A percentile compares a stretch with the other conserved stretches of the same genome.
Evolutionary conservation across 2,797 vertebrate genomes (phyloP).

Genomic region (Falco cherrug): DNA sequence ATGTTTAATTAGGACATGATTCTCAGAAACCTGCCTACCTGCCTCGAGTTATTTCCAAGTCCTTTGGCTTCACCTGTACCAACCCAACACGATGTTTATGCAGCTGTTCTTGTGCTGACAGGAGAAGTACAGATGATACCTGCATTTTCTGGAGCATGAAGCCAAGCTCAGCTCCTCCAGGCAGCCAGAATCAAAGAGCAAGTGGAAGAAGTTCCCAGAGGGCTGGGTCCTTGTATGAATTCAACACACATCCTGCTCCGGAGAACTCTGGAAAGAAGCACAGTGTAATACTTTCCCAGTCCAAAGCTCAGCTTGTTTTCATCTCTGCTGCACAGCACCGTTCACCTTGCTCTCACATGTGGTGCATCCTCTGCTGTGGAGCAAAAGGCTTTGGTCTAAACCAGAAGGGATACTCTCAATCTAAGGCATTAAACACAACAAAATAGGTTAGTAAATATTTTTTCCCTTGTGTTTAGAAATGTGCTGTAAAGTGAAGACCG

Average conservation of each 20-base stretch:
- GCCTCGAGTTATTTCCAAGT: neutral
- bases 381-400: neutral
- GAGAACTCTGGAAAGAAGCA: neutral
- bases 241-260: neutral
- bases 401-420: too few relatives aligned
- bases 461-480: neutral
- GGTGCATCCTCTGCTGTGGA: neutral
- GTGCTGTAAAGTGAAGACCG: neutral
- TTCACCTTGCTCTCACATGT: neutral
- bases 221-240: neutral
- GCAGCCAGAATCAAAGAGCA: neutral
- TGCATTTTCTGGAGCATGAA: neutral
- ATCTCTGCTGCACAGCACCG: too few relatives aligned
- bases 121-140: rapidly evolving
- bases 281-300: rapidly evolving
- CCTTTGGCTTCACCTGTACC: neutral
- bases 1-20: neutral
- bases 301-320: neutral
- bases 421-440: too few relatives aligned
- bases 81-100: neutral
- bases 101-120: too few relatives aligned
- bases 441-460: neutral
- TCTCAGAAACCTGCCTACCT: neutral
- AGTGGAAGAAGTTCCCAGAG: neutral
- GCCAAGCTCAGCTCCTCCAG: neutral